phyloP scores from a whole-genome alignment of 1,140 invertebrate genomes.

The Tetragnatha versicolor region DNA sequence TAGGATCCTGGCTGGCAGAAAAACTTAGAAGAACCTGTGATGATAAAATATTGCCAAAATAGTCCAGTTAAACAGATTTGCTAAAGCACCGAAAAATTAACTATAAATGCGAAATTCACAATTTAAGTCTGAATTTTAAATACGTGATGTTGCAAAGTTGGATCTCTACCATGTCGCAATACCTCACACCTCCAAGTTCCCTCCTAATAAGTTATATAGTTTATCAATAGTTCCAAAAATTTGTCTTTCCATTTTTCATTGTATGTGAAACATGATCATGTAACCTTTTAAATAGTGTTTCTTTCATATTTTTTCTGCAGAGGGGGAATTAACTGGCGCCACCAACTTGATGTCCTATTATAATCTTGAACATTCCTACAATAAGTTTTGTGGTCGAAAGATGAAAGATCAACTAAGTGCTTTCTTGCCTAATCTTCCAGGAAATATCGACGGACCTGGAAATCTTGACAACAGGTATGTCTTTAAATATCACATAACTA shows the following conservation, averaged over 20 bases:
- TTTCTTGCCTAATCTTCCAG: slow-evolving; percentile 92
- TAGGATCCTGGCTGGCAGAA: too few species aligned
- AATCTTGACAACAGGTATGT: slow-evolving; percentile 76
- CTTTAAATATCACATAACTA: too few species aligned
- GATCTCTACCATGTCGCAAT: too few species aligned
- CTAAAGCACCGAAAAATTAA: too few species aligned
- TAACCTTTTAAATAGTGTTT: not conserved
- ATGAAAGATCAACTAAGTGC: slow-evolving; percentile 93
- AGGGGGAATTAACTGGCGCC: slow-evolving; percentile 86
- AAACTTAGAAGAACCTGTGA: too few species aligned
- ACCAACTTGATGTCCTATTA: slow-evolving; percentile 96
- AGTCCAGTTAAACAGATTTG: too few species aligned
- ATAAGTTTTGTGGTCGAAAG: slow-evolving; percentile 97
- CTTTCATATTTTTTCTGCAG: slow-evolving; percentile 59
- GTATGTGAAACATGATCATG: not conserved
- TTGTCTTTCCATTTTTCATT: not conserved
- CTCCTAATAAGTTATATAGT: not conserved
- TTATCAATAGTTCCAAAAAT: not conserved
- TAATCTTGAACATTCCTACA: slow-evolving; percentile 95
- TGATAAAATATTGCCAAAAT: too few species aligned
- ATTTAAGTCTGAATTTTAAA: too few species aligned
- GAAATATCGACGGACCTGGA: slow-evolving; percentile 90
- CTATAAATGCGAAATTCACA: too few species aligned
- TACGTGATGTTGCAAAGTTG: too few species aligned
- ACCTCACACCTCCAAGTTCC: not conserved